Evolutionary conservation across 1,140 invertebrate genomes (phyloP), one percentile per base, ranked within the genome.

Genomic region (Leptinotarsa lineolata): DNA sequence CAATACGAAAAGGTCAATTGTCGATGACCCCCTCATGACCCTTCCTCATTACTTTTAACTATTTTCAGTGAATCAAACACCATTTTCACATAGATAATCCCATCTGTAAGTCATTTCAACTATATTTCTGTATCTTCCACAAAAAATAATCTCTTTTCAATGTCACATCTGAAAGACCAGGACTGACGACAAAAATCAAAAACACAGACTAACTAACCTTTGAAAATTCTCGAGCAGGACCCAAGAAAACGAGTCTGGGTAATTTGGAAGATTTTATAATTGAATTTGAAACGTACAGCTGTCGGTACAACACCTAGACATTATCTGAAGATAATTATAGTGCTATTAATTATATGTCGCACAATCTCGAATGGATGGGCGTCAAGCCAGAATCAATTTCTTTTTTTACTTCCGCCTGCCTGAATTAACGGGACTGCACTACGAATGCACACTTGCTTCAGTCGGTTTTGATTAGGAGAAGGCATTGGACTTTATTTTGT

Each of bases 291-390:
- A 72, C 60, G 24, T 39, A 68, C 63, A 66, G 39, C 74, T 74
- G 77, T 77, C 75, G 64, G 72, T 74, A 76, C 72, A 69, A 73
- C 75, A 70, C 73, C 64, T 20, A 72, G 67, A 76, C 72, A 76
- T 79, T 76, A 79, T 81, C 76, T 79, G 72, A 54, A 68, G 72
- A 68, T 80, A 80, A 79, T 81, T 80, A 75, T 70, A 69, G 66
- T 67, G 45, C 68, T 74, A 68, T 44, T 60, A 63, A 74, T 70
- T 60, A 12, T 54, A 12, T 39, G 64, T 66, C 44, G 64, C 64
- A 66, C 39, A 66, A 66, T 66, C 22, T 16, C 15, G 18, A 11
- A 66, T 66, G 64, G 22, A 39, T 44, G 64, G 64, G 64, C 64
- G 39, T 15, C 8, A 3, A 30, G 22, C 64, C 64, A 66, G 30